Base-by-base conservation (phyloP, 2,113 vertebrate species). In the Nerophis lumbriciformis region DNA sequence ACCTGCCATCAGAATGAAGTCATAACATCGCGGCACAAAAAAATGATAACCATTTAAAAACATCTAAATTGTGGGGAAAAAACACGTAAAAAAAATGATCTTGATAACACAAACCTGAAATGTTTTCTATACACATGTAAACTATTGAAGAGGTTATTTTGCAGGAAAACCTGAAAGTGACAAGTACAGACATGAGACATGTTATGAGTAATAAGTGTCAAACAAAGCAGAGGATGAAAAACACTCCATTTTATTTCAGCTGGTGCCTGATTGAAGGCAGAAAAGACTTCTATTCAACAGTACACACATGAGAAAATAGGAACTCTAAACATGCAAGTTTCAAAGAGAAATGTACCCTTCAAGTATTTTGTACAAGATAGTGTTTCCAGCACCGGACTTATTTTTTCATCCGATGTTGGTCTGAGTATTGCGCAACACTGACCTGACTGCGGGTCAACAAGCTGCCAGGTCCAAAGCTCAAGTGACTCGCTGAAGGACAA, bases 241-340 rank as follows among this genome's bases (percentile, higher is more conserved):
- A 53, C 55, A 64, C 37, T 65, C 9, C 61, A 61, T 55, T 83
- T 83, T 78, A 78, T 78, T 81, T 75, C 16, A 57, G 15, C 14
- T 5, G 3, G 5, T 28, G 9, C 8, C 37, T 42, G 12, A 53
- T 35, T 14, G 63, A 73, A 57, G 28, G 35, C 49, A 72, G 21
- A 45, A 69, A 71, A 76, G 49, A 49, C n/a, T 66, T 49, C 44
- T 53, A 61, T 61, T 66, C 7, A 35, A 58, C 42, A 37, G 35
- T 6, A 53, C 13, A 53, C 51, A 6, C 21, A 10, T 45, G 1
- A 11, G 10, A 1, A 13, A 51, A 51, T 21, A 13, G 13, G 13
- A 35, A 37, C n/a, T 19, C 15, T 60, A 39, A 68, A 70, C 8
- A 68, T 45, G 8, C 48, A 66, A 66, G 9, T 9, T 65, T 53